Conservation (phyloP, 2,113 vertebrate species). For the human (Homo sapiens) region DNA sequence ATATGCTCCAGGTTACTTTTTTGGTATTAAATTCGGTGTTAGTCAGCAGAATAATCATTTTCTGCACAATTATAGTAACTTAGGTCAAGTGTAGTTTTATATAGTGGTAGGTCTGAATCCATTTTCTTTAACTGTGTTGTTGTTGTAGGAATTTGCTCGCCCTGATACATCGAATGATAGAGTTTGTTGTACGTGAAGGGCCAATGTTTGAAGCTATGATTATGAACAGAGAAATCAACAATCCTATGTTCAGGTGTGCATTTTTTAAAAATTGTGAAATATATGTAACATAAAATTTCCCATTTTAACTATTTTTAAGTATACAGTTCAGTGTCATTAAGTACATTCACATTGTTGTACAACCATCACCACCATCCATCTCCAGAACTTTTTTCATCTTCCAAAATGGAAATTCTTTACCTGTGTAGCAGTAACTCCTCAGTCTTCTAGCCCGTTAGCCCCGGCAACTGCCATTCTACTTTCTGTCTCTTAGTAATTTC, state of each 20-base stretch:
- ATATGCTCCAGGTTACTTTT: conserved; percentile 77
- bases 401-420: background rate
- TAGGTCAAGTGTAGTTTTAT: conserved; percentile 86
- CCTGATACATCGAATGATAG: conserved; percentile 99
- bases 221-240: conserved; percentile 99
- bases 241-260: conserved; percentile 97
- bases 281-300: background rate
- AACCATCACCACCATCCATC: background rate
- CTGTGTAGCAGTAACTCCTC: background rate
- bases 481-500: background rate
- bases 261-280: background rate
- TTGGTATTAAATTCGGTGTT: conserved; percentile 78
- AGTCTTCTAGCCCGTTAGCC: background rate
- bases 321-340: background rate
- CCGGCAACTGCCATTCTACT: background rate
- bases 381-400: background rate
- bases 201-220: conserved; percentile 99
- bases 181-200: conserved; percentile 99
- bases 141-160: conserved; percentile 99
- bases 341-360: background rate
- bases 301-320: background rate
- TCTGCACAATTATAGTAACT: conserved; percentile 85
- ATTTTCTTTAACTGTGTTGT: conserved; percentile 99
- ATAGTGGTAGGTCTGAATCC: conserved; percentile 95
- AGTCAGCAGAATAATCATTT: conserved; percentile 81